These are phyloP conservation scores for Thymelicus lineola DNA, from an alignment of 2,888 invertebrate genomes.

Conservation along the genomic window DNA sequence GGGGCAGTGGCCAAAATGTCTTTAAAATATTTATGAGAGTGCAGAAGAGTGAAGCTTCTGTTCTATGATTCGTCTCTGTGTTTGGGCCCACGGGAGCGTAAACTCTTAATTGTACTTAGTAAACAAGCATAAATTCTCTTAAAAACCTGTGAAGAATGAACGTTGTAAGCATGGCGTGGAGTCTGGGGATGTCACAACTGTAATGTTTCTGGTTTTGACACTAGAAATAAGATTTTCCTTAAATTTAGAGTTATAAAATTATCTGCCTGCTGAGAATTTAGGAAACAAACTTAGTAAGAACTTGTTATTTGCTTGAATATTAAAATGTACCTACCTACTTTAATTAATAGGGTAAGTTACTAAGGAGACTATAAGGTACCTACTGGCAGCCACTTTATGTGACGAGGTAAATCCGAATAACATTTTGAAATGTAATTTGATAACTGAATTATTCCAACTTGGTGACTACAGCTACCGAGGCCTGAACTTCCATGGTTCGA, in stretches of 20 bases:
- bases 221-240: background rate
- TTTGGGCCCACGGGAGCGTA: constrained; percentile 19
- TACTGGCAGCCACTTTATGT: too few relatives aligned
- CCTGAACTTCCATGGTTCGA: too few relatives aligned
- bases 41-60: background rate
- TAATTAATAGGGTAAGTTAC: too few relatives aligned
- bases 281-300: background rate
- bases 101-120: constrained; percentile 37
- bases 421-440: too few relatives aligned
- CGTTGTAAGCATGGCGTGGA: constrained; percentile 3
- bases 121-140: constrained; percentile 37
- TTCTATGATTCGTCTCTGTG: background rate
- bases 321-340: background rate
- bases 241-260: background rate
- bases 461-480: too few relatives aligned
- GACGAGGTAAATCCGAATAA: too few relatives aligned
- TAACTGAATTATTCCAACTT: too few relatives aligned
- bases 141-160: constrained; percentile 18
- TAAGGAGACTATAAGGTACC: too few relatives aligned
- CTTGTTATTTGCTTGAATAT: background rate
- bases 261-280: background rate
- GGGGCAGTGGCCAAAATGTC: too few relatives aligned
- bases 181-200: background rate
- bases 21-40: too few relatives aligned
- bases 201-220: constrained; percentile 1